Evolutionary conservation across 1,140 invertebrate genomes (phyloP).

Genomic region (Aplysia californica): DNA sequence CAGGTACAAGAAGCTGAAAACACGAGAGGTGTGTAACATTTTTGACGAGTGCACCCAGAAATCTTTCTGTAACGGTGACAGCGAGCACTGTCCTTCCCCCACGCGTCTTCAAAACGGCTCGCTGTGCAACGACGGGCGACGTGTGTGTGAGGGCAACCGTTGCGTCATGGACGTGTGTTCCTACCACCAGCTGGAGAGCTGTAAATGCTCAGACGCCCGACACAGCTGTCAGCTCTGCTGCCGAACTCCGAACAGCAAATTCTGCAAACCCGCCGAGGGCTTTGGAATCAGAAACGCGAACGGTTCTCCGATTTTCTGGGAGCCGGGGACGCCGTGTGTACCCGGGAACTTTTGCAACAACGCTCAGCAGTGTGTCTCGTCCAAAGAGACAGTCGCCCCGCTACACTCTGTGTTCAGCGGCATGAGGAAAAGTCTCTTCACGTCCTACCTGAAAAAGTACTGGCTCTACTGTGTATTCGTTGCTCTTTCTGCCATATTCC

Average conservation of each 20-base stretch:
- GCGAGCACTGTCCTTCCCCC: slow-evolving; percentile 36
- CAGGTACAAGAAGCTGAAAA: slow-evolving; percentile 10
- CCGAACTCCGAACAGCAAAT: background rate
- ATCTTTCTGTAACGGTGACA: slow-evolving; percentile 41
- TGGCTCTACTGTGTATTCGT: slow-evolving; percentile 19
- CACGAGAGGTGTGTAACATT: slow-evolving; percentile 33
- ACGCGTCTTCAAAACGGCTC: slow-evolving; percentile 30
- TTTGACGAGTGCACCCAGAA: slow-evolving; percentile 35
- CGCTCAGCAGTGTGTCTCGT: background rate
- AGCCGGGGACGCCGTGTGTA: background rate
- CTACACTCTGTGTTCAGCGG: too few species aligned
- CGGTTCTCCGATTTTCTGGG: background rate
- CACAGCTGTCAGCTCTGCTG: slow-evolving; percentile 39
- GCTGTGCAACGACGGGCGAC: slow-evolving; percentile 37
- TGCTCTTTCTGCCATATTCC: too few species aligned
- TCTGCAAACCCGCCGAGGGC: background rate
- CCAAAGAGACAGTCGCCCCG: background rate
- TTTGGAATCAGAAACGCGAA: background rate
- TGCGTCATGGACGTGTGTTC: slow-evolving; percentile 44
- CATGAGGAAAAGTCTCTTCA: too few species aligned
- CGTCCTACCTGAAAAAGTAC: slow-evolving; percentile 9
- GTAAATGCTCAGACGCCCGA: slow-evolving; percentile 32
- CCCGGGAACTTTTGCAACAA: background rate
- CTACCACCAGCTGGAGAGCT: slow-evolving; percentile 29
- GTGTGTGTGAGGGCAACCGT: slow-evolving; percentile 36